Percentiles rank a stretch among this genome's conserved stretches.
Evolutionary conservation across 2,113 vertebrate species (phyloP).

Genomic region (Lagopus leucura): DNA sequence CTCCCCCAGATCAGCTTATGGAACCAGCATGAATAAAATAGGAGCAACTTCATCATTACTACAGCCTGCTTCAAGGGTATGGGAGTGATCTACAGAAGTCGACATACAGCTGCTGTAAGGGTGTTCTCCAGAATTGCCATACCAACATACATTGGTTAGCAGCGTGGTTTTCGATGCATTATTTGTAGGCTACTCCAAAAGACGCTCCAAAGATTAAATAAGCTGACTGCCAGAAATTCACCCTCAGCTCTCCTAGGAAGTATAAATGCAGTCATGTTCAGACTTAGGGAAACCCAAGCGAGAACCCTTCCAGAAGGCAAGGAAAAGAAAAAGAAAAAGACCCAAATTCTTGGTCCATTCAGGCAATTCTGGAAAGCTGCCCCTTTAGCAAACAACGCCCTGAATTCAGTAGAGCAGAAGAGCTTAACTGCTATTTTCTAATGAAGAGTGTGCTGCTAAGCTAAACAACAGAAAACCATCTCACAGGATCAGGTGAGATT

Average conservation of each 20-base stretch:
- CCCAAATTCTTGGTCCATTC: not conserved
- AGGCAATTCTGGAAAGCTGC: not conserved
- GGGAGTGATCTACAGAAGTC: not conserved
- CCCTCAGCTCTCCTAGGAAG: not conserved
- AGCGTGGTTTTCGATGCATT: not conserved
- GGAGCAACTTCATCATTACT: not conserved
- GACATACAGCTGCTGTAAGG: not conserved
- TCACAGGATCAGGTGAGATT: not conserved
- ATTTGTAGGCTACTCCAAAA: not conserved
- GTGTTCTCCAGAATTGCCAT: not conserved
- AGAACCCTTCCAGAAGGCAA: not conserved
- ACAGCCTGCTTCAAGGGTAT: not conserved
- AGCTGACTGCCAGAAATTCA: not conserved
- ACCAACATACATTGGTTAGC: not conserved
- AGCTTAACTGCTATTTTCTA: not conserved
- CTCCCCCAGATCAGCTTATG: not conserved
- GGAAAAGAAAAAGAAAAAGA: not conserved
- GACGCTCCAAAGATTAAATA: not conserved
- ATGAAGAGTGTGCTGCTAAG: not conserved
- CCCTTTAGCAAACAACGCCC: not conserved
- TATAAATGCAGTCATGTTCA: not conserved
- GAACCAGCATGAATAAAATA: not conserved
- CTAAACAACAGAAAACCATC: not conserved
- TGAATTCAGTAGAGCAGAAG: not conserved
- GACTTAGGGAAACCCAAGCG: not conserved